Evolutionary conservation across 2,797 vertebrate genomes (phyloP).

Genomic region (Malurus splendens): DNA sequence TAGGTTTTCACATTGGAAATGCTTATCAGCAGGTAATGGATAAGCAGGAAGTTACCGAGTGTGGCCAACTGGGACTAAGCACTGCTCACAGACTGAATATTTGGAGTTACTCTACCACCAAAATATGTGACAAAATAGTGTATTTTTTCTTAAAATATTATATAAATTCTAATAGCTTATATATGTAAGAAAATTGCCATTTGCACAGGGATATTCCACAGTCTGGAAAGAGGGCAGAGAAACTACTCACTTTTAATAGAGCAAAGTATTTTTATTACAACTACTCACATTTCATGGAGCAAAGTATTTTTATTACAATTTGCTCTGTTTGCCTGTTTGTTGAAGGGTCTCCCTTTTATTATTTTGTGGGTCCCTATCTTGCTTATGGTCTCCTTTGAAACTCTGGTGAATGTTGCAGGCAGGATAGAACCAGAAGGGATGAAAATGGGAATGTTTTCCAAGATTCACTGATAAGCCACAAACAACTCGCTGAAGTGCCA

Average conservation of each 20-base stretch:
- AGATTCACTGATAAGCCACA: not conserved
- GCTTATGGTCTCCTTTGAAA: not conserved
- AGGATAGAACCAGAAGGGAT: not conserved
- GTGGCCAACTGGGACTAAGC: not conserved
- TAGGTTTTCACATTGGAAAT: not conserved
- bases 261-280: not conserved
- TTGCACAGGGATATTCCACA: not conserved
- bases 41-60: not conserved
- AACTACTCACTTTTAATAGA: not conserved
- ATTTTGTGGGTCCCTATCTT: not conserved
- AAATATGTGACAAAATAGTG: not conserved
- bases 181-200: not conserved
- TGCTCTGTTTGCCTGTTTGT: not conserved
- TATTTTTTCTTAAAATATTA: not conserved
- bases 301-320: not conserved
- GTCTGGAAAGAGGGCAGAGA: not conserved
- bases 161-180: not conserved
- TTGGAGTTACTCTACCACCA: not conserved
- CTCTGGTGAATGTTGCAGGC: not conserved
- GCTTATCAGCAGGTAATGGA: not conserved
- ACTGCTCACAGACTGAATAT: not conserved
- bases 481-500: fast-evolving
- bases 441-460: not conserved
- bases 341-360: not conserved
- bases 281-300: not conserved